phyloP scores from a whole-genome alignment of 1,140 invertebrate species.

The Mycetomoellerius zeteki region DNA sequence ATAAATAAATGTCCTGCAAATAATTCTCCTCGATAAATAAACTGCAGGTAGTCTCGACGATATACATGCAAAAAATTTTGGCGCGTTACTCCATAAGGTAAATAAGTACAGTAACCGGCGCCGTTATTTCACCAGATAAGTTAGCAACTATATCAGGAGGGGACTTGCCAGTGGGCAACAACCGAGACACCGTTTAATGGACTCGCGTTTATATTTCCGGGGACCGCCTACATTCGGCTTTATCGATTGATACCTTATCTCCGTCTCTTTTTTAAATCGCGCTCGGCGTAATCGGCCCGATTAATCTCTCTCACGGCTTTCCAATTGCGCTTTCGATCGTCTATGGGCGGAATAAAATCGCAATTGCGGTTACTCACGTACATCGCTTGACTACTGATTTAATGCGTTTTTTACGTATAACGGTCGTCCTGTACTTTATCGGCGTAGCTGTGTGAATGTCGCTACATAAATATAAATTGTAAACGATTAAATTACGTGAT shows the following conservation, averaged over 20 bases:
- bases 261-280: constrained; percentile 38
- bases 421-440: constrained; percentile 10
- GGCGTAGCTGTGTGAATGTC: background rate
- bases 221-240: constrained; percentile 17
- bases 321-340: constrained; percentile 10
- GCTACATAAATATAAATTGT: constrained; percentile 16
- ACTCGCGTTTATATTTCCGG: constrained; percentile 20
- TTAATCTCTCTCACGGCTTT: constrained; percentile 42
- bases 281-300: constrained; percentile 32
- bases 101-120: constrained; percentile 27
- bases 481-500: constrained; percentile 20
- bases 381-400: constrained; percentile 11
- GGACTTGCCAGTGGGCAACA: background rate
- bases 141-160: constrained; percentile 7
- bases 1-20: background rate
- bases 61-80: background rate
- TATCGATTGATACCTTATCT: constrained; percentile 47
- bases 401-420: constrained; percentile 6
- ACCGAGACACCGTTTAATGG: constrained; percentile 45
- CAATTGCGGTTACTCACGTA: background rate
- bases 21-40: background rate
- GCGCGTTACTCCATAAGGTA: background rate
- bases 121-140: constrained; percentile 42
- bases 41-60: background rate
- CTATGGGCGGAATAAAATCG: constrained; percentile 30